Evolutionary conservation across 2,797 vertebrate genomes (phyloP).

Genomic region (Cirrhinus mrigala): DNA sequence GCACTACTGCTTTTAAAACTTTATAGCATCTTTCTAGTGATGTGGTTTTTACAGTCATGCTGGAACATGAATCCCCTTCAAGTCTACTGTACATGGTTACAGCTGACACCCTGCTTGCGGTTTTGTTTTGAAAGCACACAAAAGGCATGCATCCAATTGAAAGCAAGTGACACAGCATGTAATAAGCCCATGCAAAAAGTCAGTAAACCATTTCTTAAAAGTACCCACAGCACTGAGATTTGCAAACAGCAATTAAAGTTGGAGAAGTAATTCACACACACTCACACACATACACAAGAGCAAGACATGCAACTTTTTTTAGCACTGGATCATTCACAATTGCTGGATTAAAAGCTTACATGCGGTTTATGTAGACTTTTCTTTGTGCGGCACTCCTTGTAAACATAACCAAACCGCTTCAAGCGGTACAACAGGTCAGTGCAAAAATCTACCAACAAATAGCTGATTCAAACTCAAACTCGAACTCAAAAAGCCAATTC

Average conservation of each 20-base stretch:
- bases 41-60: slow-evolving; percentile 22
- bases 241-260: slow-evolving; percentile 31
- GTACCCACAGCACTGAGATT: slow-evolving; percentile 31
- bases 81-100: slow-evolving; percentile 14
- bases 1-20: neutral
- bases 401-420: slow-evolving; percentile 19
- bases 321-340: slow-evolving; percentile 33
- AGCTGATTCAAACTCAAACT: neutral
- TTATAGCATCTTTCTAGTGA: slow-evolving; percentile 37
- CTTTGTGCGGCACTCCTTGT: slow-evolving; percentile 5
- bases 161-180: slow-evolving; percentile 21
- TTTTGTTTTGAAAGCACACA: slow-evolving; percentile 38
- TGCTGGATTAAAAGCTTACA: slow-evolving; percentile 43
- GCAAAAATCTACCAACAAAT: slow-evolving; percentile 6
- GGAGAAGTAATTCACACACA: slow-evolving; percentile 10
- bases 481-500: neutral
- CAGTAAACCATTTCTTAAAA: slow-evolving; percentile 34
- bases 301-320: slow-evolving; percentile 1
- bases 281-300: slow-evolving; percentile 19
- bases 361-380: slow-evolving; percentile 31
- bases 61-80: slow-evolving; percentile 10
- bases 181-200: slow-evolving; percentile 47
- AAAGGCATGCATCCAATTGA: slow-evolving; percentile 28
- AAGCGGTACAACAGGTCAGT: slow-evolving; percentile 11
- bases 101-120: neutral